Evolutionary conservation across 2,888 invertebrate genomes (phyloP), one percentile per base, ranked within the genome.

Genomic region (Octodonta nipae): DNA sequence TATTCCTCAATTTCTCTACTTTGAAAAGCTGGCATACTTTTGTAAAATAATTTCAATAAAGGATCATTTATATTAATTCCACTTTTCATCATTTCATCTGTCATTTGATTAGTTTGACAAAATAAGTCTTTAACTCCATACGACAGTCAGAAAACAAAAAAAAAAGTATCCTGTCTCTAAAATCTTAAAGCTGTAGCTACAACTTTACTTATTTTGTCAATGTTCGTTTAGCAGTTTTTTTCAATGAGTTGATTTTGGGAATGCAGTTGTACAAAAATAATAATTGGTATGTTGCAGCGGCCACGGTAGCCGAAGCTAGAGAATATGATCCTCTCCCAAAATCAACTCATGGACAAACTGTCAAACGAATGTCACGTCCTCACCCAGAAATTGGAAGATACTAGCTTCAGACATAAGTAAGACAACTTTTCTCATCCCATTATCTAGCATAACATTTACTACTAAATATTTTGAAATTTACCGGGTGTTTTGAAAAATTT

Each of bases 271-370:
- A 7, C 14, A 28, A 13, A 32, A 35, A 33, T 32, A 38, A 35
- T 30, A 38, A 36, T 41, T 42, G 26, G 30, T 42, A 35, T 60
- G 55, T 73, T 76, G 67, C 78, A 85, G 85, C 78, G 73, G 78
- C 80, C 69, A 85, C 83, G 61, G 84, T 86, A 67, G 77, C 78
- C 70, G 84, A 82, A 69, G n/a, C 77, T 87, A 70, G 86, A 86
- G 73, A 75, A 78, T 64, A 79, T 84, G 78, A 77, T 87, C 69
- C 79, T 78, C 68, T 82, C 79, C 68, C 86, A 87, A 77, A 84
- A 82, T 75, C 78, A 78, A 75, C 81, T 85, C 76, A 82, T 86
- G 79, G 84, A 84, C 72, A 85, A 81, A 76, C 76, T 87, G 67
- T 83, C 84, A 61, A 73, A 72, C 61, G 85, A 87, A 71, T 86